A percentile compares a stretch with the other conserved stretches of the same genome.
Evolutionary conservation across 2,113 vertebrate genomes (phyloP).

Genomic region (Nanger granti): DNA sequence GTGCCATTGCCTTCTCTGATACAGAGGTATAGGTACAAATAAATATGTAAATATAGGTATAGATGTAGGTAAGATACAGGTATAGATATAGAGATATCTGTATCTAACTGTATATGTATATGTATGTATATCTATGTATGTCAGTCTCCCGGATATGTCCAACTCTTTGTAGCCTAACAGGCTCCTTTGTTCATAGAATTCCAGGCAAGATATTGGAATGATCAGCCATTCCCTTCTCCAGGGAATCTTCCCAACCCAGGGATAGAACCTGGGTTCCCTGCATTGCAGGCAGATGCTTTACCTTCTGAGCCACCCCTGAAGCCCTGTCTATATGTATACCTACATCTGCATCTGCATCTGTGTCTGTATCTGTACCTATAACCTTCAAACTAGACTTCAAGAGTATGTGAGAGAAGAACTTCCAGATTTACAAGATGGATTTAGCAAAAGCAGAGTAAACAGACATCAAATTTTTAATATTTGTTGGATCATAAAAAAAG

Average conservation of each 20-base stretch:
- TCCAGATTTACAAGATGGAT: background rate
- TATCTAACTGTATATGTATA: background rate
- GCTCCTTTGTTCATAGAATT: background rate
- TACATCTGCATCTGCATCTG: background rate
- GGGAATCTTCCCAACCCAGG: background rate
- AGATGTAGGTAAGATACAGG: background rate
- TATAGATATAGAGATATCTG: background rate
- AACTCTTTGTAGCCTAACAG: background rate
- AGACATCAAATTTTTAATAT: background rate
- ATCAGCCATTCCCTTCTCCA: background rate
- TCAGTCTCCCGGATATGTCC: background rate
- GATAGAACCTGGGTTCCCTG: background rate
- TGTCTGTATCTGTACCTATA: background rate
- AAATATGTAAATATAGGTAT: background rate
- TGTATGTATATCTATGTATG: background rate
- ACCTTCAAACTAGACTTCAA: background rate
- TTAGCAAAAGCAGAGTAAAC: background rate
- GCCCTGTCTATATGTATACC: background rate
- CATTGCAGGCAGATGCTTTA: background rate
- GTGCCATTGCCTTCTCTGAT: too few relatives aligned
- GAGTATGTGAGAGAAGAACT: background rate
- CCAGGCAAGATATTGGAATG: background rate
- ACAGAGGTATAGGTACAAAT: background rate
- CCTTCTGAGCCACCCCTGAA: background rate
- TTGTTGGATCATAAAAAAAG: background rate